Evolutionary conservation across 2,113 vertebrate species (phyloP).

Genomic region (Hippocampus barbouri): DNA sequence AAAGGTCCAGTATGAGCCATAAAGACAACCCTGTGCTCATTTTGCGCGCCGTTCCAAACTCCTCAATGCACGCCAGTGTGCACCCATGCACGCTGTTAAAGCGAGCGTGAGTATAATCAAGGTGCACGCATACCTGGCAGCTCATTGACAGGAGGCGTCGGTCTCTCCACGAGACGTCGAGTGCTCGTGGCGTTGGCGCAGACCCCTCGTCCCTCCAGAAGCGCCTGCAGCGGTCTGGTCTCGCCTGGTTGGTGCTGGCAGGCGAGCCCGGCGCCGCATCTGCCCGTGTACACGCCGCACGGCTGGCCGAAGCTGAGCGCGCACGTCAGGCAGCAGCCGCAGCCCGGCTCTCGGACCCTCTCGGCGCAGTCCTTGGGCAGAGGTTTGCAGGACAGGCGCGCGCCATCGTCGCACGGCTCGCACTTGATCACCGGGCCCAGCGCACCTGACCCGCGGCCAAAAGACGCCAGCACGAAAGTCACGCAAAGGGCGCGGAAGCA

Average conservation of each 20-base stretch:
- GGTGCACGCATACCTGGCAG: constrained; percentile 68
- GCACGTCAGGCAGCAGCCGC: constrained; percentile 91
- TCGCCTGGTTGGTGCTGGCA: constrained; percentile 79
- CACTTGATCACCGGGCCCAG: constrained; percentile 82
- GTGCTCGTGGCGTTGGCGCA: constrained; percentile 74
- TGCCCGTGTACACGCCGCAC: constrained; percentile 89
- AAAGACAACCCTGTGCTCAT: constrained; percentile 9
- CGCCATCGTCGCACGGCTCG: constrained; percentile 82
- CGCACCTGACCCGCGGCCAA: constrained; percentile 62
- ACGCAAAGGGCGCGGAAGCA: constrained; percentile 70
- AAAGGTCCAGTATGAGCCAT: constrained; percentile 10
- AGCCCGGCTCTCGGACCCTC: constrained; percentile 84
- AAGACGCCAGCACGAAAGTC: constrained; percentile 64
- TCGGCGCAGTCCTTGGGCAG: constrained; percentile 78
- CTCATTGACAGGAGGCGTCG: constrained; percentile 53
- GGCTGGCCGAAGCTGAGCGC: constrained; percentile 75
- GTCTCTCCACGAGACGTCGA: constrained; percentile 33
- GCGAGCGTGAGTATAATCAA: not conserved
- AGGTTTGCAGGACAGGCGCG: constrained; percentile 79
- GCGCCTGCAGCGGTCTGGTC: constrained; percentile 80
- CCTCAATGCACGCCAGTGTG: constrained; percentile 6
- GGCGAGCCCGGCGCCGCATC: constrained; percentile 79
- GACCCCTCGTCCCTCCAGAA: constrained; percentile 84
- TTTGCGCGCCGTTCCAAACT: not conserved
- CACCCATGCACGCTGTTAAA: not conserved